These are phyloP conservation scores for Ormyrus thymus DNA, from an alignment of 2,888 invertebrate species.

Conservation along the genomic window DNA sequence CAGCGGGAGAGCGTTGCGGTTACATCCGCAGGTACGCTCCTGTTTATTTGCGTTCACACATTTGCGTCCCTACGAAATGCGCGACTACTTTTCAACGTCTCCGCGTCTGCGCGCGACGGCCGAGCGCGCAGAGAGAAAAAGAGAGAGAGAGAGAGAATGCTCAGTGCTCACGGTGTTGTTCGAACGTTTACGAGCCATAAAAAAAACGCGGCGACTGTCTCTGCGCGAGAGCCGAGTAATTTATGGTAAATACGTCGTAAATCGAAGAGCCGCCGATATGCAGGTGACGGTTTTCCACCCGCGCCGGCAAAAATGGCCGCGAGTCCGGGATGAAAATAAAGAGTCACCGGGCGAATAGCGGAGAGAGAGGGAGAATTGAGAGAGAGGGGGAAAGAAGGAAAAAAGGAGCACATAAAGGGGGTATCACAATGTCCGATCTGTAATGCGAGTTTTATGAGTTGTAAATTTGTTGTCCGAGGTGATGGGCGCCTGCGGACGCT, in stretches of 20 bases:
- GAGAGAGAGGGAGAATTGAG: neutral
- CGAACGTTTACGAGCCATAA: conserved; percentile 52
- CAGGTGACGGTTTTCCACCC: conserved; percentile 44
- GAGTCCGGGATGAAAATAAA: neutral
- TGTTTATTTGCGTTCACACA: too few species aligned
- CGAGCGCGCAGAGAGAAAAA: neutral
- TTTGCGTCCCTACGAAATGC: too few species aligned
- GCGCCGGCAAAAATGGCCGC: neutral
- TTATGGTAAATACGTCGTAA: conserved; percentile 56
- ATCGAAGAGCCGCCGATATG: conserved; percentile 48
- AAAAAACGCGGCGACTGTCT: conserved; percentile 33
- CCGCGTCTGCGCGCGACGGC: neutral
- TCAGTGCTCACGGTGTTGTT: conserved; percentile 42
- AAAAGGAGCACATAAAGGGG: neutral
- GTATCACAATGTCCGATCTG: neutral
- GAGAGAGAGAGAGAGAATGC: neutral
- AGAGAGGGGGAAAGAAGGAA: neutral
- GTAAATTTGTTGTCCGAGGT: neutral
- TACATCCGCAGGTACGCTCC: too few species aligned
- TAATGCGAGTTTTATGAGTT: neutral
- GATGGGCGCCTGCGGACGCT: too few species aligned
- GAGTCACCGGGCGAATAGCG: neutral
- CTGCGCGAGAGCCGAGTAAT: conserved; percentile 45
- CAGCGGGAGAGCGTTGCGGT: too few species aligned
- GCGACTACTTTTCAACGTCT: neutral